Evolutionary conservation across 2,888 invertebrate genomes (phyloP).

Genomic region (Calameuta idolon): DNA sequence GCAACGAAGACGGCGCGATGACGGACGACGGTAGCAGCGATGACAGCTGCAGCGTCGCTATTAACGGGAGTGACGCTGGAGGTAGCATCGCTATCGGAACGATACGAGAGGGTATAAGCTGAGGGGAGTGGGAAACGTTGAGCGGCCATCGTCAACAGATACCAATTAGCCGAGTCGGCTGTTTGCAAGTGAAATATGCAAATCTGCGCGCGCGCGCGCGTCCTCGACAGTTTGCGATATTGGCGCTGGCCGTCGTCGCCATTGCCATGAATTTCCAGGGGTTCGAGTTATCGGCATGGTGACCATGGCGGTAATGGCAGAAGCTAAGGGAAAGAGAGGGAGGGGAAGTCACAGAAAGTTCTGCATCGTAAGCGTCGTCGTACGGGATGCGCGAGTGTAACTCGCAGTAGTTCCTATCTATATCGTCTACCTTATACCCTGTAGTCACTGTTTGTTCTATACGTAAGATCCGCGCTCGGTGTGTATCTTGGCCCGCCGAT

Average conservation of each 20-base stretch:
- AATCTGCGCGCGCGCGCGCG: neutral
- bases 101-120: neutral
- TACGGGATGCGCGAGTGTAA: neutral
- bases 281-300: neutral
- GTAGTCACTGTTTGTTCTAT: slow-evolving; percentile 53
- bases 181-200: slow-evolving; percentile 16
- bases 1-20: neutral
- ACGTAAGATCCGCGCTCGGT: slow-evolving; percentile 56
- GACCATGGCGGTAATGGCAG: neutral
- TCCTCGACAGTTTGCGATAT: neutral
- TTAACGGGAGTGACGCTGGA: neutral
- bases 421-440: neutral
- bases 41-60: neutral
- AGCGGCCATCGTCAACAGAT: neutral
- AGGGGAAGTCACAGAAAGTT: neutral
- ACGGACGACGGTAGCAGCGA: neutral
- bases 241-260: neutral
- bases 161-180: neutral
- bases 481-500: slow-evolving; percentile 64
- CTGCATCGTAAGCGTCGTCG: neutral
- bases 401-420: neutral
- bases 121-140: neutral
- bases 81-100: neutral
- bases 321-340: neutral
- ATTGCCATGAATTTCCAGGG: neutral